Conservation (phyloP, 1,140 invertebrate species). For the Drosophila bocqueti region DNA sequence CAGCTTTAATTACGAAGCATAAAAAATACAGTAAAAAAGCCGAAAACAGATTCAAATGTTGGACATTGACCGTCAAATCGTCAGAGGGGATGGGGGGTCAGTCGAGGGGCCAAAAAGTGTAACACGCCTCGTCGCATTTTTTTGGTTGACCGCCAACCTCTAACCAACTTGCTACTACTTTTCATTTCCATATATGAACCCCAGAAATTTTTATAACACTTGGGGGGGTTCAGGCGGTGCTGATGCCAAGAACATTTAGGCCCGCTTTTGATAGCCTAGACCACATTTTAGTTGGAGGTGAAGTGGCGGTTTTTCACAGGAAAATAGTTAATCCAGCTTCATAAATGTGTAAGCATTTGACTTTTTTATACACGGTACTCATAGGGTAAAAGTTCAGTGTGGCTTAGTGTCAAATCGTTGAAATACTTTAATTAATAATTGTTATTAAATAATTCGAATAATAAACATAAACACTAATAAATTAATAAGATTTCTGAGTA, state of each 20-base stretch:
- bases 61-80: conserved; percentile 54
- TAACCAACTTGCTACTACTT: background rate
- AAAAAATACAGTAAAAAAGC: conserved; percentile 42
- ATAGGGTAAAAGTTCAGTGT: no score
- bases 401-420: no score
- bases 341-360: background rate
- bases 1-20: conserved; percentile 49
- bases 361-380: background rate
- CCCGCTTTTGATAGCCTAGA: conserved; percentile 6
- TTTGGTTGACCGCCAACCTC: conserved; percentile 17
- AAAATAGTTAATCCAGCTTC: background rate
- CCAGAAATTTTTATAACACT: background rate
- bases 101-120: conserved; percentile 26
- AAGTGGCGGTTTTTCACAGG: background rate
- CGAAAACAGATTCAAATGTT: conserved; percentile 34
- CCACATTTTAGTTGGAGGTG: conserved; percentile 1
- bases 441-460: no score
- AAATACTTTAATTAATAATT: no score
- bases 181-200: conserved; percentile 3
- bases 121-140: conserved; percentile 49
- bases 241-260: conserved; percentile 16
- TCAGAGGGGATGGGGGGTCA: background rate
- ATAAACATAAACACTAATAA: no score
- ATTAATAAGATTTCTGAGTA: no score
- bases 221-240: conserved; percentile 4